A percentile compares a stretch with the other conserved stretches of the same genome.
These are phyloP conservation scores for Phalacrocorax brasilianus DNA, from an alignment of 2,113 vertebrate genomes.

Conservation along the genomic window DNA sequence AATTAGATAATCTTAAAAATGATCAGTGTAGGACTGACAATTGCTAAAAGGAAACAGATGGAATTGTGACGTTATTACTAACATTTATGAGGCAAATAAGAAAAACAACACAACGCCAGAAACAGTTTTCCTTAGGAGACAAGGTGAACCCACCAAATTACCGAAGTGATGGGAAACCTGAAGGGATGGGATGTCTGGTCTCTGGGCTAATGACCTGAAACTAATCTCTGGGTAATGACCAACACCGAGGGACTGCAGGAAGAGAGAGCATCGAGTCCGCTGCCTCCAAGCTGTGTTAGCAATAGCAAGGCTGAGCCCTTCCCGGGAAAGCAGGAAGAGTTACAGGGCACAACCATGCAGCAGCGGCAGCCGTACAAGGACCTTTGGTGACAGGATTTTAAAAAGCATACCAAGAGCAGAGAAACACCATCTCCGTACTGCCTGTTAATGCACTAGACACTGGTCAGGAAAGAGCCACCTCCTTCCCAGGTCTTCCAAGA, in stretches of 20 bases:
- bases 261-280: neutral
- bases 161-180: neutral
- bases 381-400: neutral
- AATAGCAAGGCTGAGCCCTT: neutral
- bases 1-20: conserved; percentile 25
- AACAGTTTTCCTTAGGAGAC: neutral
- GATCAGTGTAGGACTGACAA: neutral
- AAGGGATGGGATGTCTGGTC: neutral
- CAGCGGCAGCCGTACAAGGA: neutral
- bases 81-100: neutral
- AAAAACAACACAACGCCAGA: neutral
- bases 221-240: neutral
- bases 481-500: neutral
- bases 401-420: neutral
- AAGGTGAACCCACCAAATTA: neutral
- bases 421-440: neutral
- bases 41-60: neutral
- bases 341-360: neutral
- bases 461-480: neutral
- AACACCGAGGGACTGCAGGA: neutral
- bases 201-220: neutral
- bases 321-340: neutral
- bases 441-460: neutral
- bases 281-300: neutral
- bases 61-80: neutral